Evolutionary conservation across 2,797 vertebrate species (phyloP), one percentile per base, ranked within the genome.

Genomic region (Limosa lapponica): DNA sequence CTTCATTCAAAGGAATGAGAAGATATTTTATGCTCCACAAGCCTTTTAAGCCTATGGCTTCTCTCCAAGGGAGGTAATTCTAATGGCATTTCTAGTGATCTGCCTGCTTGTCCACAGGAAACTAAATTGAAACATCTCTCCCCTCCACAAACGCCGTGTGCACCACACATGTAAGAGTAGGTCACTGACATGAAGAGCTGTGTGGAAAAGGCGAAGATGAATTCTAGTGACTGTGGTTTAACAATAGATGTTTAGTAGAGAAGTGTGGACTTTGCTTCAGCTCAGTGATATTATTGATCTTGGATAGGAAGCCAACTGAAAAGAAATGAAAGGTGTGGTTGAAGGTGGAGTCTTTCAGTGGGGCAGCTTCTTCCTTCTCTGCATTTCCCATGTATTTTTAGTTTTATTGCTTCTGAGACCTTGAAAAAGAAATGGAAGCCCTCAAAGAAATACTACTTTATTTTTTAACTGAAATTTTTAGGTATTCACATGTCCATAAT

Each of bases 1-100:
- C 90, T 94, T 93, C 82, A 91, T 81, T 96, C 74, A 92, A 94
- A 94, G 79, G 67, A 90, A 86, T 34, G n/a, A 86, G 85, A 90
- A 95, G 88, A 8, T 69, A 72, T 48, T 87, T 94, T 90, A 62
- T 95, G 22, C 43, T 95, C 46, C 67, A 69, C 67, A 89, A 80
- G 16, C 7, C 61, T 90, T 95, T 94, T 67, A 96, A 95, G 78
- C 57, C 49, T 61, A 22, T 87, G 86, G 88, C 86, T 82, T 94
- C 44, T 92, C 77, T 96, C 89, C 91, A 94, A 85, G 80, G 66
- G 77, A 75, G 66, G 49, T 52, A 70, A 72, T 92, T 94, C 82
- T 93, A 79, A 92, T 93, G 52, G 41, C 84, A 81, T 82, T 95
- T 65, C 65, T 54, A 82, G 81, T 44, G 82, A 77, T 77, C 64